Base-by-base conservation (phyloP, 35 echinoderm and acorn worm species). In the Patiria miniata region DNA sequence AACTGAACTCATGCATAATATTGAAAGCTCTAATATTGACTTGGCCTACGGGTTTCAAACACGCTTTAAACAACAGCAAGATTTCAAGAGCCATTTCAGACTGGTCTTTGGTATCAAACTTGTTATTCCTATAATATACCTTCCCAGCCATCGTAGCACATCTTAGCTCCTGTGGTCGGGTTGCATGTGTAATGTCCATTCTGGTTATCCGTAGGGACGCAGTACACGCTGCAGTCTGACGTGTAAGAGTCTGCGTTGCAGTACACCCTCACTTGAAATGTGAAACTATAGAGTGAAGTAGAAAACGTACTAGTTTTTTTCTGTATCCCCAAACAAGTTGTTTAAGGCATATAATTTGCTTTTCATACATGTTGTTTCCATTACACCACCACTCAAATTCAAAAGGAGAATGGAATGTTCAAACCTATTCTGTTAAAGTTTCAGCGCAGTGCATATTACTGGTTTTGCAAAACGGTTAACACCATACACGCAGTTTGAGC, bases 121-220 rank as follows among this genome's bases (percentile, higher is more conserved):
- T n/a, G n/a, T n/a, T n/a, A n/a, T n/a, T n/a, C n/a, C n/a, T n/a
- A n/a, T n/a, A n/a, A n/a, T n/a, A 30, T 52, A 53, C 80, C 80
- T 52, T 47, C 39, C 44, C 80, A 93, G 37, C 91, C 91, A 2
- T 80, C 36, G 2, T 52, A 19, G 37, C 91, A 93, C 7, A 89
- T 69, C 23, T 85, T 84, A n/a, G 80, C 68, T 16, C 91, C 91
- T 10, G 91, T 93, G 39, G 60, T 68, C 68, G 21, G 36, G 51
- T 93, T 15, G 52, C 91, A 93, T 0, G 81, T 93, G 39, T 89
- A 93, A 85, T 93, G 91, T 29, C 91, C 91, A 26, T 15, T 32
- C 28, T 32, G 28, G 80, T 82, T 32, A 42, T 54, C 80, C 29
- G 19, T 39, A 23, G 80, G 80, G 22, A 32, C 39, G 12, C 80